Conservation (phyloP, 2,113 vertebrate species). For the Nothobranchius kuhntae region DNA sequence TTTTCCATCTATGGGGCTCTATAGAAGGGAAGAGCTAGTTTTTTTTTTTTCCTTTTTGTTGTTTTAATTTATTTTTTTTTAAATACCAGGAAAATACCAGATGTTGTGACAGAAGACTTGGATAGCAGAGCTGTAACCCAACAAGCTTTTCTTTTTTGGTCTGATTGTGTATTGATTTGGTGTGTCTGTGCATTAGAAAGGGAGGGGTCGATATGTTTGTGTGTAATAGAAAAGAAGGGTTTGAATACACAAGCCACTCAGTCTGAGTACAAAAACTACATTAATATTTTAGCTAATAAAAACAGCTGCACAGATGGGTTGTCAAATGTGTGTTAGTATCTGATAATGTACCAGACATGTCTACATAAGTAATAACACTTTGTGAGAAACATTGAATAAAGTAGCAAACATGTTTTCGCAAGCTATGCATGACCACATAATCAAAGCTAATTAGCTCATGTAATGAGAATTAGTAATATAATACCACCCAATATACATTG, state of each 20-base stretch:
- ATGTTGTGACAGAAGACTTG: neutral
- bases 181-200: neutral
- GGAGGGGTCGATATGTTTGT: neutral
- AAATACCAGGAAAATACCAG: neutral
- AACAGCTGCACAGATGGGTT: neutral
- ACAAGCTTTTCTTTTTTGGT: neutral
- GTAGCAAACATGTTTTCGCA: too few relatives aligned
- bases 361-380: neutral
- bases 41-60: too few relatives aligned
- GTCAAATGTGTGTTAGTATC: neutral
- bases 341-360: neutral
- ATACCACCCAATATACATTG: too few relatives aligned
- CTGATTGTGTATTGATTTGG: neutral
- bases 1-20: too few relatives aligned
- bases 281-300: neutral
- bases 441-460: too few relatives aligned
- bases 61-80: neutral
- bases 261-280: too few relatives aligned
- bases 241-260: neutral
- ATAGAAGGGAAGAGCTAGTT: too few relatives aligned
- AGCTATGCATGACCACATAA: too few relatives aligned
- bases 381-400: too few relatives aligned
- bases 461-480: too few relatives aligned
- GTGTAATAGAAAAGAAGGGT: neutral
- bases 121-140: neutral